Conservation (phyloP, 2,888 invertebrate genomes). For the Calliphora vomitoria region DNA sequence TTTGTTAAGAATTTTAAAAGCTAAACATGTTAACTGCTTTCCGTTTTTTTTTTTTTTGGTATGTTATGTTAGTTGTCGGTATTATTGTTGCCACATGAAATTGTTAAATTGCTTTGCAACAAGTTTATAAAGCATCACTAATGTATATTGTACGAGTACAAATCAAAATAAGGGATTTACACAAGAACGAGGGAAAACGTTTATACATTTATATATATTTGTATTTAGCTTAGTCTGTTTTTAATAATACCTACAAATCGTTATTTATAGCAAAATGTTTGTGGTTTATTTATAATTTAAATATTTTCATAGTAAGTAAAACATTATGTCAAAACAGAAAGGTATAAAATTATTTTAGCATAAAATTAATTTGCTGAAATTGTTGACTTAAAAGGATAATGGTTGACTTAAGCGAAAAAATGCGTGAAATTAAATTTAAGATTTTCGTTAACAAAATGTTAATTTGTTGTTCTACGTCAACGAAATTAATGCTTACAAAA, state of each 20-base stretch:
- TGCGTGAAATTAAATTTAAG: neutral
- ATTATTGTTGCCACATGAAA: constrained; percentile 14
- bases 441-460: neutral
- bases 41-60: neutral
- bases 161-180: neutral
- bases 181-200: neutral
- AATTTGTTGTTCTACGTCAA: neutral
- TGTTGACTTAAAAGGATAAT: neutral
- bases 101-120: constrained; percentile 23
- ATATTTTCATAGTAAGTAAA: neutral
- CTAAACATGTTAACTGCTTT: constrained; percentile 16
- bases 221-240: neutral
- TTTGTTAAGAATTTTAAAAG: constrained; percentile 28
- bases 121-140: constrained; percentile 26
- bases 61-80: neutral
- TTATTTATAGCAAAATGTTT: neutral
- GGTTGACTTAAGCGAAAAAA: neutral
- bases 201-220: neutral
- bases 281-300: constrained; percentile 3
- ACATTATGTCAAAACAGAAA: neutral
- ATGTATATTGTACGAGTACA: neutral
- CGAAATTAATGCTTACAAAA: neutral
- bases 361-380: neutral
- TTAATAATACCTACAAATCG: neutral
- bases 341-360: neutral